Evolutionary conservation across 2,888 invertebrate genomes (phyloP), one percentile per base, ranked within the genome.

Genomic region (Eustalomyia histrio): DNA sequence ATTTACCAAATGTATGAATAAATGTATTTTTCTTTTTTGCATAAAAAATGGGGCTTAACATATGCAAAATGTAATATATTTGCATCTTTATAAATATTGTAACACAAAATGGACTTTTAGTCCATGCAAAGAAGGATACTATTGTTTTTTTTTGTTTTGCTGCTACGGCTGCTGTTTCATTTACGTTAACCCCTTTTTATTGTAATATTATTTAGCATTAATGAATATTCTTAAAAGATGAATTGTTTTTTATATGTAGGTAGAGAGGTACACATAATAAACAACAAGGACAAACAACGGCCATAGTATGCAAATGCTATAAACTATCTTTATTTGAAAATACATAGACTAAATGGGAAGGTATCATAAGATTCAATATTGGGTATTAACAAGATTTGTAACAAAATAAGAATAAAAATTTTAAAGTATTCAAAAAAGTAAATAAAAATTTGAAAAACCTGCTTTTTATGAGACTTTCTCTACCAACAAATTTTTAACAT

Each of bases 51-150:
- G 39, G 78, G 74, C 82, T 87, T 86, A 88, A 87, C 88, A 88
- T 88, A 89, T 88, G 88, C 88, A 87, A 88, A 89, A 78, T 63
- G 88, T 88, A 85, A 88, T 87, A 88, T 89, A 88, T 89, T 89
- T 89, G 88, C 89, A 89, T 88, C 86, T 86, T 88, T 89, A 88
- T 89, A 88, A 88, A 88, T 89, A 88, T 87, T 86, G 85, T 16
- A 81, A 57, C 85, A 85, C 81, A 79, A 78, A 83, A 84, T 76
- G 83, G 76, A 75, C 80, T 76, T 73, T 73, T 71, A 50, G 63
- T 76, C 18, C 58, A 64, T 71, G 57, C 68, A 69, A 58, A 60
- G 64, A 64, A 76, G 60, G 76, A 69, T 73, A 73, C 24, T 69
- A 16, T 1, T 43, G 14, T 5, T n/a, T n/a, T n/a, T 10, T 39